Conservation (phyloP, 2,888 invertebrate genomes). For the Dryococelus australis region DNA sequence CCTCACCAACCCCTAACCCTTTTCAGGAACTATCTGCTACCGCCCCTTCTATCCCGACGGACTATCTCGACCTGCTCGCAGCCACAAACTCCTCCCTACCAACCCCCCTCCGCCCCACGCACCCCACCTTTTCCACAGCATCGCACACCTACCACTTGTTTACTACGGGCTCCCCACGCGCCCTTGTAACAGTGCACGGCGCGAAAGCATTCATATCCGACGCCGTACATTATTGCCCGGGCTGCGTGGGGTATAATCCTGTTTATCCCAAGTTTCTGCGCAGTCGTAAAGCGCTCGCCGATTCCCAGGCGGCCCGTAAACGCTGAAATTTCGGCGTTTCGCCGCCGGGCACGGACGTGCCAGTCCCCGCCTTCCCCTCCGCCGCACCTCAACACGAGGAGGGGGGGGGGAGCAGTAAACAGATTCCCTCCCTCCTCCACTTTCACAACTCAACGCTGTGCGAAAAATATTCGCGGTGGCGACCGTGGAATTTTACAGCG, state of each 20-base stretch:
- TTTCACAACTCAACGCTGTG: too few species aligned
- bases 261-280: slow-evolving; percentile 3
- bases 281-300: slow-evolving; percentile 8
- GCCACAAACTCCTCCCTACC: too few species aligned
- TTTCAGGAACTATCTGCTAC: not conserved
- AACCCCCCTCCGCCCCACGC: not conserved
- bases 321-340: not conserved
- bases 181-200: not conserved
- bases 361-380: not conserved
- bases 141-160: not conserved
- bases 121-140: not conserved
- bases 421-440: not conserved
- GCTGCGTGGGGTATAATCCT: not conserved
- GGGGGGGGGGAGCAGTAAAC: not conserved
- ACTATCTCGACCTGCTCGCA: not conserved
- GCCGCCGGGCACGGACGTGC: not conserved
- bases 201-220: not conserved
- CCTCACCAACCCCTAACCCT: not conserved
- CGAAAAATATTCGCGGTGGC: too few species aligned
- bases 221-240: not conserved
- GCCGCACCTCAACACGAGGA: not conserved
- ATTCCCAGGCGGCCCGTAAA: not conserved
- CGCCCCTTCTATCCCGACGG: not conserved
- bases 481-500: not conserved
- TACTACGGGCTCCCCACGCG: not conserved